A percentile compares a stretch with the other conserved stretches of the same genome.
These are phyloP conservation scores for Dryoscopus gambensis DNA, from an alignment of 2,113 vertebrate genomes.

Conservation along the genomic window DNA sequence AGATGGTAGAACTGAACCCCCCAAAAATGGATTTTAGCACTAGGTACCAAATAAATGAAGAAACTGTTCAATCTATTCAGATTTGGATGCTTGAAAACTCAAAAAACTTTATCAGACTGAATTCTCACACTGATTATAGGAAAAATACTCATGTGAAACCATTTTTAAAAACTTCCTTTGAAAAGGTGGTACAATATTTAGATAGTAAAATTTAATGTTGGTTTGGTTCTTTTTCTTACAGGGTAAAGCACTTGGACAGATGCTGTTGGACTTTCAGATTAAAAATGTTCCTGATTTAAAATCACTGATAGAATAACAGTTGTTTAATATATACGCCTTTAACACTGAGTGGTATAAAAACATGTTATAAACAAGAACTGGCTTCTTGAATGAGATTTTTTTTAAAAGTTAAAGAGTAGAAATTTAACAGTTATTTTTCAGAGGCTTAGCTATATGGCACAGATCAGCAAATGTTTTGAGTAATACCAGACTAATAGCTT, in stretches of 20 bases:
- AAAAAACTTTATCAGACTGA: neutral
- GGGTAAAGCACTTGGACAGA: slow-evolving; percentile 88
- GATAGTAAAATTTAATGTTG: neutral
- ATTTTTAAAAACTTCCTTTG: neutral
- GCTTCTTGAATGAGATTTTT: neutral
- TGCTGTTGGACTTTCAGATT: slow-evolving; percentile 84
- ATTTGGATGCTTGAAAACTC: neutral
- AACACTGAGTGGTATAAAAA: slow-evolving; percentile 6
- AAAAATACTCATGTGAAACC: neutral
- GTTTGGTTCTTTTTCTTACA: slow-evolving; percentile 38
- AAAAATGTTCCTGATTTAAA: slow-evolving; percentile 83
- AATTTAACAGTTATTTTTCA: neutral
- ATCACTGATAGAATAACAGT: slow-evolving; percentile 77
- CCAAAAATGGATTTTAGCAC: neutral
- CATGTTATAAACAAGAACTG: slow-evolving; percentile 3
- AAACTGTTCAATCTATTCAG: neutral
- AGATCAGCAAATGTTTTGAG: slow-evolving; percentile 5
- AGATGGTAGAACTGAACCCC: neutral
- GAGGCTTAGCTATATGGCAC: neutral
- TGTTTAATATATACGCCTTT: neutral
- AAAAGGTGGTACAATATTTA: neutral
- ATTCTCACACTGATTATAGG: neutral
- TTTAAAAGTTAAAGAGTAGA: neutral
- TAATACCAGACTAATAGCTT: slow-evolving; percentile 22
- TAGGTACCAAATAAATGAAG: neutral